These are phyloP conservation scores for Myiothlypis chrysogaster DNA, from an alignment of 2,797 vertebrate species.

Conservation along the genomic window DNA sequence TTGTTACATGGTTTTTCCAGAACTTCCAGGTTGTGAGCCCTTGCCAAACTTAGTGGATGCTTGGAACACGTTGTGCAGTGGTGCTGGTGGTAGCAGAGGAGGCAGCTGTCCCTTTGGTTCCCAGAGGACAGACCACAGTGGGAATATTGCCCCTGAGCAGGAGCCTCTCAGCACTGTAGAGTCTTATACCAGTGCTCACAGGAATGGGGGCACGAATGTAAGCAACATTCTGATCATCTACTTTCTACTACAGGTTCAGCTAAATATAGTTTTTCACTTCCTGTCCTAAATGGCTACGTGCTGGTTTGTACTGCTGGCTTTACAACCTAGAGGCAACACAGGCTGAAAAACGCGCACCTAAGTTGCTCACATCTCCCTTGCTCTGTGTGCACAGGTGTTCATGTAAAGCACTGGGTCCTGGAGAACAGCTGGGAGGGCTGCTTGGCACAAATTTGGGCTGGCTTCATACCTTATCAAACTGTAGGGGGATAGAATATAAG, in stretches of 20 bases:
- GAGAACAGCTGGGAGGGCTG: not conserved
- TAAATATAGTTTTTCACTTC: slow-evolving; percentile 22
- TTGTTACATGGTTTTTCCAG: not conserved
- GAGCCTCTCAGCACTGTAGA: not conserved
- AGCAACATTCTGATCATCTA: not conserved
- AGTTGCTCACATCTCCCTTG: not conserved
- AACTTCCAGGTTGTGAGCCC: not conserved
- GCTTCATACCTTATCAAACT: not conserved
- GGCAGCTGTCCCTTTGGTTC: not conserved
- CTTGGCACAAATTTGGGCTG: not conserved
- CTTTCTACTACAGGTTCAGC: not conserved
- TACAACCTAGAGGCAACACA: not conserved
- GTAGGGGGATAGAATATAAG: not conserved
- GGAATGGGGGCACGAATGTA: not conserved
- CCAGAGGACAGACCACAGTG: not conserved
- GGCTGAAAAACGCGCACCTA: rapidly evolving
- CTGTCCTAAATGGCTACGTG: not conserved
- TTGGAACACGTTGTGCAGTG: not conserved
- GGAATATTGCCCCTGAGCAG: not conserved
- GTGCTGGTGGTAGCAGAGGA: not conserved
- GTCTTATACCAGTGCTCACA: not conserved
- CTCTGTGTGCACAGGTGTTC: not conserved
- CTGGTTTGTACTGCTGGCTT: not conserved
- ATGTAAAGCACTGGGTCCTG: not conserved
- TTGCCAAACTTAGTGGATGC: rapidly evolving